These are phyloP conservation scores for Carlito syrichta DNA, from an alignment of 2,113 vertebrate genomes.

Conservation along the genomic window DNA sequence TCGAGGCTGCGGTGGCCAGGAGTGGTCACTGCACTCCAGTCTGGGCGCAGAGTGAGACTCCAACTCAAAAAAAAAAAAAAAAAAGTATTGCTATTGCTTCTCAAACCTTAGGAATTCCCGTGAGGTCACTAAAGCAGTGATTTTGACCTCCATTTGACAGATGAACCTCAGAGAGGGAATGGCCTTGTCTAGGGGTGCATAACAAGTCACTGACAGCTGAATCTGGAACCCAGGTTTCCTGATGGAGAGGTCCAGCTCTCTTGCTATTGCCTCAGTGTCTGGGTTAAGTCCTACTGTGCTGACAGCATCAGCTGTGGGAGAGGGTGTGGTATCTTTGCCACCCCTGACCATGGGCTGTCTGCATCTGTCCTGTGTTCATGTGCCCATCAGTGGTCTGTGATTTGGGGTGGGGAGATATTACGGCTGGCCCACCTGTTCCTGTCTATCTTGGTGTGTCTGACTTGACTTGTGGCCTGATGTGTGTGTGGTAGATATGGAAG, in stretches of 20 bases:
- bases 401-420: accelerated
- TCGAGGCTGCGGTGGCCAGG: too few species aligned
- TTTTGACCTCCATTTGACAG: neutral
- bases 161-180: neutral
- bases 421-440: neutral
- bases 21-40: too few species aligned
- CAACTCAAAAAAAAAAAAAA: too few species aligned
- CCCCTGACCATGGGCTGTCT: neutral
- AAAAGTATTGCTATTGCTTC: neutral
- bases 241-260: neutral
- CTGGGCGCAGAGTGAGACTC: too few species aligned
- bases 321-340: neutral
- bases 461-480: neutral
- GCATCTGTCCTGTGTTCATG: accelerated
- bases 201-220: neutral
- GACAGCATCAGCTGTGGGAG: neutral
- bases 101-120: neutral
- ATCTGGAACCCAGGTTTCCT: neutral
- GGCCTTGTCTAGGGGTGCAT: neutral
- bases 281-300: neutral
- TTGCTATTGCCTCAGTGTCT: neutral
- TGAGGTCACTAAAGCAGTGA: neutral
- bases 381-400: neutral
- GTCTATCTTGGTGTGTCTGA: neutral
- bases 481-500: conserved; percentile 66